Evolutionary conservation across 2,113 vertebrate species (phyloP).

Genomic region (Menidia beryllina): DNA sequence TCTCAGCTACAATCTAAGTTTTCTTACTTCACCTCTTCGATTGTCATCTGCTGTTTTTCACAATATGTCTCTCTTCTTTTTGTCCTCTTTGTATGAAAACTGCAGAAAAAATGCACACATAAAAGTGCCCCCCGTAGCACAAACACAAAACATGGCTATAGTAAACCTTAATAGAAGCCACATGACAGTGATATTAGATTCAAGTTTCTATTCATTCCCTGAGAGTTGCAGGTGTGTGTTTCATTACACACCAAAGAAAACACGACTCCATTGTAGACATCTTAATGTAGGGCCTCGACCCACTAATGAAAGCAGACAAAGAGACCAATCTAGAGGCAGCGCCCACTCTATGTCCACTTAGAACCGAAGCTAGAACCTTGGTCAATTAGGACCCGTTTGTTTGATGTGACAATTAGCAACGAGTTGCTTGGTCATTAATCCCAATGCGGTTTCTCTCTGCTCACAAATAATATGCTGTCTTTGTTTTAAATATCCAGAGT

Average conservation of each 20-base stretch:
- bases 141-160: constrained; percentile 71
- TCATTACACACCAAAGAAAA: constrained; percentile 71
- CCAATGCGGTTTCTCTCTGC: constrained; percentile 52
- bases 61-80: background rate
- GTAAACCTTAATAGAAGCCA: constrained; percentile 64
- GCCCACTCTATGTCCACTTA: constrained; percentile 74
- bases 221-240: constrained; percentile 84
- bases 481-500: constrained; percentile 34
- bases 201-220: constrained; percentile 73
- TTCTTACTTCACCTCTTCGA: constrained; percentile 1
- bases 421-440: constrained; percentile 65
- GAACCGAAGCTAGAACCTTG: constrained; percentile 67
- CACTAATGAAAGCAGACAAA: constrained; percentile 80
- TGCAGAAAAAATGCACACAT: constrained; percentile 17
- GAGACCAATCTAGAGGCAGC: constrained; percentile 70
- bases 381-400: constrained; percentile 82
- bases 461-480: constrained; percentile 33
- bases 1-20: constrained; percentile 19
- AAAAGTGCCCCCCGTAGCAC: constrained; percentile 10
- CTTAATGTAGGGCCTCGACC: constrained; percentile 79
- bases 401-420: constrained; percentile 82
- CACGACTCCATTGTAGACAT: constrained; percentile 63
- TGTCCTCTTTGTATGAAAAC: constrained; percentile 33
- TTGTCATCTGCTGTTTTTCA: background rate
- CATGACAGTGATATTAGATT: constrained; percentile 74